Evolutionary conservation across 2,797 vertebrate genomes (phyloP).

Genomic region (Myripristis murdjan): DNA sequence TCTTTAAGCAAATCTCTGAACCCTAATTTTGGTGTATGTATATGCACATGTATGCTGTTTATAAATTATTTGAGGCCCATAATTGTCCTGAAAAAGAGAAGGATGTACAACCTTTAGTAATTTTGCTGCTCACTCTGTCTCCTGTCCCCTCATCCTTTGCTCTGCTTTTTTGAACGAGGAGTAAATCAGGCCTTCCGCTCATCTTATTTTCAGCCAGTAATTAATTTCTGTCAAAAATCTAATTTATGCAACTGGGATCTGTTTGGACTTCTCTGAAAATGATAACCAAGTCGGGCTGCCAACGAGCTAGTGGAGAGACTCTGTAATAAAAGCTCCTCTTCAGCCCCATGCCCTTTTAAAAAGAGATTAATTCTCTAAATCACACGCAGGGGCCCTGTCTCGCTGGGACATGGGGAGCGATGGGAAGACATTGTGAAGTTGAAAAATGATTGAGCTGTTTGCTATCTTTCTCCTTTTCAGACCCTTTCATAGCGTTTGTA

Average conservation of each 20-base stretch:
- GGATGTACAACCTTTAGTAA: constrained; percentile 13
- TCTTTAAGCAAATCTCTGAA: too few species aligned
- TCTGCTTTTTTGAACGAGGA: constrained; percentile 33
- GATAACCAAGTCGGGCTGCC: constrained; percentile 33
- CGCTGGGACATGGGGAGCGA: constrained; percentile 23
- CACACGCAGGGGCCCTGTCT: constrained; percentile 42
- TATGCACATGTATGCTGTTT: too few species aligned
- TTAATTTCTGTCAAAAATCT: constrained; percentile 74
- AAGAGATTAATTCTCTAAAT: constrained; percentile 77
- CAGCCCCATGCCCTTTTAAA: constrained; percentile 60
- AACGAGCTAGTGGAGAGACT: constrained; percentile 46
- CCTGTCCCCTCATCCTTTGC: constrained; percentile 20
- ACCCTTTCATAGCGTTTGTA: constrained; percentile 39
- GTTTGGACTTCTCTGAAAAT: constrained; percentile 57
- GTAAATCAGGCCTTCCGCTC: constrained; percentile 48
- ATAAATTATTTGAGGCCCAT: constrained; percentile 8
- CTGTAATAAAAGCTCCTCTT: constrained; percentile 61
- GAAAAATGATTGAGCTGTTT: constrained; percentile 43
- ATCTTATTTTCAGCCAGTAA: constrained; percentile 70
- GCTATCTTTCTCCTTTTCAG: constrained; percentile 41
- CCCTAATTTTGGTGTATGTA: too few species aligned
- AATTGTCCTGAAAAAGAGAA: not conserved
- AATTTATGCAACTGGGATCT: constrained; percentile 65
- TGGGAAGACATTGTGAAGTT: constrained; percentile 46
- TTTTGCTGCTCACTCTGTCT: constrained; percentile 5